Evolutionary conservation across 2,113 vertebrate species (phyloP).

Genomic region (Sclerurus mexicanus): DNA sequence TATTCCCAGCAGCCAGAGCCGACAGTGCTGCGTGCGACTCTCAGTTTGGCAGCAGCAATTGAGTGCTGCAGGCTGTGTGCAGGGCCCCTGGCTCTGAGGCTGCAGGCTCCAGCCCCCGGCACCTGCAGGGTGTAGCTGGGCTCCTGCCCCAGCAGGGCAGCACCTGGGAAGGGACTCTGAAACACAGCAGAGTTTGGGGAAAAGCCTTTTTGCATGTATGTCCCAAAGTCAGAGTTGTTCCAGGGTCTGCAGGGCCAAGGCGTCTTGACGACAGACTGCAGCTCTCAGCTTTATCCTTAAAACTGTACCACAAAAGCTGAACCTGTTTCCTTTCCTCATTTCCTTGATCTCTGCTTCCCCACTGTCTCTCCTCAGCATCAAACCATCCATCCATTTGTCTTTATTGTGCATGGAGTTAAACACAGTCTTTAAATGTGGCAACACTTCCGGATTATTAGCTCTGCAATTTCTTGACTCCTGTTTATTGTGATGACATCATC

Average conservation of each 20-base stretch:
- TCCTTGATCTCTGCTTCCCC: background rate
- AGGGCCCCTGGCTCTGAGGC: background rate
- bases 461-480: background rate
- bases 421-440: background rate
- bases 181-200: background rate
- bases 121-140: background rate
- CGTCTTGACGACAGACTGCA: background rate
- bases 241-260: background rate
- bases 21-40: fast-evolving
- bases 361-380: background rate
- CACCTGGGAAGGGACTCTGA: background rate
- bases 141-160: background rate
- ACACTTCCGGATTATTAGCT: constrained; percentile 7
- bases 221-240: background rate
- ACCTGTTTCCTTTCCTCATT: background rate
- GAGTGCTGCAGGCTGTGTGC: fast-evolving
- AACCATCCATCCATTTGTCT: background rate
- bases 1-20: background rate
- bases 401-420: background rate
- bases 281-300: background rate
- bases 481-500: constrained; percentile 7
- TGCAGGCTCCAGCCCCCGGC: background rate
- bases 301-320: background rate
- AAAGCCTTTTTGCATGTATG: fast-evolving
- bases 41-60: background rate